Percentiles rank a stretch among this genome's conserved stretches.
Conservation (phyloP, 2,113 vertebrate species). For the Phylloscopus trochilus region DNA sequence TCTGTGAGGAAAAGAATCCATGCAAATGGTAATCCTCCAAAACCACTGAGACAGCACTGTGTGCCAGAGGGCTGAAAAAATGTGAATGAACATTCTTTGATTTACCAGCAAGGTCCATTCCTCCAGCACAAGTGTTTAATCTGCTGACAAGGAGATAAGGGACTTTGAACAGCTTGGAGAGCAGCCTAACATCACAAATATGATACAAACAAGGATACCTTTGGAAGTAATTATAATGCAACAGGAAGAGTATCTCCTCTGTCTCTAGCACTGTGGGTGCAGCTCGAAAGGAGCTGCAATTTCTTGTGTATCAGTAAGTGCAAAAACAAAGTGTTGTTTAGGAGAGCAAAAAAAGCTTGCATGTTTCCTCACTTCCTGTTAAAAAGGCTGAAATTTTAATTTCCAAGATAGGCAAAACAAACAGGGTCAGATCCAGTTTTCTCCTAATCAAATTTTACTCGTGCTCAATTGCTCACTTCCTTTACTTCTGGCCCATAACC, state of each 20-base stretch:
- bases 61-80: neutral
- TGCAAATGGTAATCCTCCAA: conserved; percentile 6
- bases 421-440: neutral
- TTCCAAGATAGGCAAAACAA: neutral
- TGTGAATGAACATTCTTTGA: neutral
- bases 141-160: conserved; percentile 15
- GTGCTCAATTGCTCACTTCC: neutral
- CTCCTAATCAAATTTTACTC: neutral
- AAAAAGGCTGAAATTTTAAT: neutral
- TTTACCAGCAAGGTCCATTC: neutral
- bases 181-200: neutral
- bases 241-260: neutral
- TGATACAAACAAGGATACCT: neutral
- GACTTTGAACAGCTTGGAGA: neutral
- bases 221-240: neutral
- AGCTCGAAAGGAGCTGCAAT: neutral
- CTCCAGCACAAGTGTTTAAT: conserved; percentile 5
- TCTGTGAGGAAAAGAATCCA: neutral
- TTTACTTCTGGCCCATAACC: neutral
- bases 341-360: neutral
- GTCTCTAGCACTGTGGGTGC: neutral
- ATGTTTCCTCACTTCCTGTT: neutral
- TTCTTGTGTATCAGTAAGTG: neutral
- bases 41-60: neutral
- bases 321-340: neutral